Conservation (phyloP, 2,888 invertebrate genomes). For the Oeneis ivallda region DNA sequence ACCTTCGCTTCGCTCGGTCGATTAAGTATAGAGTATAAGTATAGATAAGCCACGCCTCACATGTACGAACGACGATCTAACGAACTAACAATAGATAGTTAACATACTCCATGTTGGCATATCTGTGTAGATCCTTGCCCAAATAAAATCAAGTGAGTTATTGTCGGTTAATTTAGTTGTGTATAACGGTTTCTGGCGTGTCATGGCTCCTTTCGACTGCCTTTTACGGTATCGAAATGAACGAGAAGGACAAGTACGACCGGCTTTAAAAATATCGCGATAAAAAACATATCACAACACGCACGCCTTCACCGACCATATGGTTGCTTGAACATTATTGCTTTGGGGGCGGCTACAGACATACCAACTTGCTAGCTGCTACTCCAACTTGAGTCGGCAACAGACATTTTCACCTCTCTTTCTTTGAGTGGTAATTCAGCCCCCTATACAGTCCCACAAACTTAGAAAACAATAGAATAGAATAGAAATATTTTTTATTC, state of each 20-base stretch:
- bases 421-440: neutral
- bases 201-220: conserved; percentile 65
- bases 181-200: conserved; percentile 56
- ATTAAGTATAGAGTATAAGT: no score
- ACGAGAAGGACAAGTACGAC: conserved; percentile 48
- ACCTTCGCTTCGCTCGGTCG: no score
- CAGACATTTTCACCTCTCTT: neutral
- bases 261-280: conserved; percentile 43
- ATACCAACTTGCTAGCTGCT: conserved; percentile 1
- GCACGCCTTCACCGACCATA: conserved; percentile 53
- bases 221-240: conserved; percentile 57
- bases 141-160: conserved; percentile 47
- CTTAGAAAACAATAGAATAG: no score
- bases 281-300: conserved; percentile 57
- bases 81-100: conserved; percentile 24
- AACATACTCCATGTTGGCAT: conserved; percentile 39
- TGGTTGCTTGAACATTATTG: conserved; percentile 47
- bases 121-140: conserved; percentile 43
- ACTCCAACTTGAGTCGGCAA: neutral
- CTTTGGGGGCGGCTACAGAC: conserved; percentile 1
- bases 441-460: no score
- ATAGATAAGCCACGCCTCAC: no score
- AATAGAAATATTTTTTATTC: no score
- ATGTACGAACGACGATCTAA: neutral
- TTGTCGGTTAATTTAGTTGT: conserved; percentile 51